A percentile compares a stretch with the other conserved stretches of the same genome.
Conservation (phyloP, 1,140 invertebrate species). For the Branchinecta lindahli region DNA sequence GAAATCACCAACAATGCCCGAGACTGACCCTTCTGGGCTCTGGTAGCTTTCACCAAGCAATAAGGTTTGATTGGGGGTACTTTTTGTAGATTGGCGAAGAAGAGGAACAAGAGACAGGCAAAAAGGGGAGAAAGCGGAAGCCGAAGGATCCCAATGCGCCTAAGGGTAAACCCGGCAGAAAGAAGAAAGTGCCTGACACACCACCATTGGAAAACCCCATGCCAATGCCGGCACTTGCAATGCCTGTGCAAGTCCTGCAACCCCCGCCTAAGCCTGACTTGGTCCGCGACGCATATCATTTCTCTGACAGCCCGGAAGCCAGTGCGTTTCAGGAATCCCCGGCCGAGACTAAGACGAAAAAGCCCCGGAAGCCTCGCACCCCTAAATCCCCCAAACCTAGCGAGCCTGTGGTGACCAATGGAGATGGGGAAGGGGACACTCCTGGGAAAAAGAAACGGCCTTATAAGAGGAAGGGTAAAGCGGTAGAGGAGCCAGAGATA, state of each 20-base stretch:
- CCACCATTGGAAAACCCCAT: not conserved
- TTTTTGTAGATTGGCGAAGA: not conserved
- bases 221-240: not conserved
- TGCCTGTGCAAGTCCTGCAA: not conserved
- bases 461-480: not conserved
- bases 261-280: not conserved
- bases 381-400: not conserved
- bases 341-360: not conserved
- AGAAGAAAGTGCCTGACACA: not conserved
- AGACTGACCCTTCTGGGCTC: too few species aligned
- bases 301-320: not conserved
- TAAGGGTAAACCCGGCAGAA: not conserved
- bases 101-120: not conserved
- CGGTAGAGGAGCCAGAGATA: not conserved
- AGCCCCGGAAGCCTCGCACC: not conserved
- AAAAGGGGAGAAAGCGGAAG: not conserved
- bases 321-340: not conserved
- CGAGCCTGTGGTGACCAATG: not conserved
- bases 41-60: too few species aligned
- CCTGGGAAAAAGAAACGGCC: not conserved
- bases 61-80: too few species aligned
- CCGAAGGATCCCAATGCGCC: slow-evolving; percentile 2
- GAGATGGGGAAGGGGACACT: not conserved
- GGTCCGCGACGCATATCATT: not conserved
- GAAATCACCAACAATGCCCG: too few species aligned